Percentiles rank a stretch among this genome's conserved stretches.
These are phyloP conservation scores for Ondatra zibethicus DNA, from an alignment of 2,113 vertebrate genomes.

Conservation along the genomic window DNA sequence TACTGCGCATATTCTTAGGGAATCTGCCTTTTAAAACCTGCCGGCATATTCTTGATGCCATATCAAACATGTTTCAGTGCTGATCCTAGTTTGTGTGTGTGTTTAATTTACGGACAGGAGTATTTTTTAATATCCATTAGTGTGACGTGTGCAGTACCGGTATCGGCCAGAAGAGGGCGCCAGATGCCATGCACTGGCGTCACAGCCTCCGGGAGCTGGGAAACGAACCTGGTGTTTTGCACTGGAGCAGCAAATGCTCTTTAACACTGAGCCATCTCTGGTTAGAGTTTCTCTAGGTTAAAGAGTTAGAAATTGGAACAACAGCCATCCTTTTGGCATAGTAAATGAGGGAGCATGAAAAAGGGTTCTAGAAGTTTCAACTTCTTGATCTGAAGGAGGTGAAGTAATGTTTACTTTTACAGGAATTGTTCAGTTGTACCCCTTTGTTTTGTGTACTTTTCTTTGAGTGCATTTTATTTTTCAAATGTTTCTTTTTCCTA, in stretches of 20 bases:
- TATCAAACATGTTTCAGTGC: conserved; percentile 27
- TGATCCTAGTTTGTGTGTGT: neutral
- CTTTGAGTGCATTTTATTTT: neutral
- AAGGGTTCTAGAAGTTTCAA: neutral
- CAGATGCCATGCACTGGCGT: neutral
- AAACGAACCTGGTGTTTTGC: rapidly evolving
- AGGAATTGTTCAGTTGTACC: neutral
- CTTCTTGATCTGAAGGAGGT: neutral
- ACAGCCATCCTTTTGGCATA: neutral
- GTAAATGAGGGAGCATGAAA: too few species aligned
- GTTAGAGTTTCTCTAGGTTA: neutral
- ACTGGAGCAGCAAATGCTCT: neutral
- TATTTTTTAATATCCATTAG: neutral
- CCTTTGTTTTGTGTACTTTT: neutral
- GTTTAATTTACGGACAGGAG: neutral
- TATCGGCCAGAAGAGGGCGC: neutral
- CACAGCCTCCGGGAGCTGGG: neutral
- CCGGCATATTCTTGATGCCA: neutral
- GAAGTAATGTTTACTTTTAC: neutral
- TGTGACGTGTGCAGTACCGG: neutral
- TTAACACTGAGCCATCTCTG: neutral
- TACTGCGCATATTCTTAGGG: neutral
- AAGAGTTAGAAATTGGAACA: neutral
- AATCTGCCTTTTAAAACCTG: conserved; percentile 1
- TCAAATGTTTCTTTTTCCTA: neutral